Evolutionary conservation across 2,113 vertebrate species (phyloP).

Genomic region (Machaerirhynchus nigripectus): DNA sequence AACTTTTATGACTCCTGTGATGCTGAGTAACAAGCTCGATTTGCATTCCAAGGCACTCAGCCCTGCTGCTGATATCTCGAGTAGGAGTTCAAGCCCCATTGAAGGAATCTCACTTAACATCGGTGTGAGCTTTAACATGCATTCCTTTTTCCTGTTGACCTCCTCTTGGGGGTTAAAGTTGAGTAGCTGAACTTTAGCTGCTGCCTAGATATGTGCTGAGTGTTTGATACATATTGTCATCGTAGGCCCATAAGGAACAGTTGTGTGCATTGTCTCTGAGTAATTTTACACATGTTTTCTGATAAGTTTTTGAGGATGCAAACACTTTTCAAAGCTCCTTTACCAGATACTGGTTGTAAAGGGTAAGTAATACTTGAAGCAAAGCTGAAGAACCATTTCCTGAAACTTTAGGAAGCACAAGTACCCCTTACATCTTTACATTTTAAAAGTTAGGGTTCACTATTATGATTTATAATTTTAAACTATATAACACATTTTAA

Average conservation of each 20-base stretch:
- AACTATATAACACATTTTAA: neutral
- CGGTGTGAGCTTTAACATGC: conserved; percentile 56
- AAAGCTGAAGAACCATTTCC: neutral
- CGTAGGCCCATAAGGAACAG: neutral
- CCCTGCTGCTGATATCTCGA: conserved; percentile 61
- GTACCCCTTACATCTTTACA: neutral
- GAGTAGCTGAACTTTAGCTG: conserved; percentile 64
- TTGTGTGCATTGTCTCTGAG: neutral
- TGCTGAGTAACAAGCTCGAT: conserved; percentile 47
- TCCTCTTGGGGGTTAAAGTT: conserved; percentile 71
- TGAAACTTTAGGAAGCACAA: neutral
- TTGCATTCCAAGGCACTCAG: conserved; percentile 64
- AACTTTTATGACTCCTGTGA: conserved; percentile 42
- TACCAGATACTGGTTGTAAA: neutral
- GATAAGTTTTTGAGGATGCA: conserved; percentile 46
- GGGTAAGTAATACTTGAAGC: conserved; percentile 20
- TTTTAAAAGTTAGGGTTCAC: neutral
- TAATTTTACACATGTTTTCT: conserved; percentile 36
- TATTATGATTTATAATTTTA: neutral
- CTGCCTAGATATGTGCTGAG: conserved; percentile 71
- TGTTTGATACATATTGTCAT: conserved; percentile 72
- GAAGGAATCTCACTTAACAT: conserved; percentile 64
- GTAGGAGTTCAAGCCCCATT: conserved; percentile 64
- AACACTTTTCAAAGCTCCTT: conserved; percentile 36
- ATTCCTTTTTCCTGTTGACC: conserved; percentile 73